Conservation (phyloP, 1,140 invertebrate genomes). For the Diorhabda sublineata region DNA sequence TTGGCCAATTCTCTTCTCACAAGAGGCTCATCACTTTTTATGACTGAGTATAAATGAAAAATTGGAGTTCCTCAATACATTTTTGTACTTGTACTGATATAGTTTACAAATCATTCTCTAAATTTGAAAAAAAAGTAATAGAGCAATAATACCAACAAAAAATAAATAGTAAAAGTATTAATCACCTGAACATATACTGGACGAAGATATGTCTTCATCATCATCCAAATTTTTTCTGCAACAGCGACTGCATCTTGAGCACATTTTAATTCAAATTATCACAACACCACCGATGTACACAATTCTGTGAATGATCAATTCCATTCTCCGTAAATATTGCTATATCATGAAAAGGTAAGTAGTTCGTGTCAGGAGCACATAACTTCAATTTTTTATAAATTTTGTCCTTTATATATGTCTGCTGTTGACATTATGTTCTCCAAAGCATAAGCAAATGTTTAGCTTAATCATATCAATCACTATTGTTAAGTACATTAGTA, state of each 20-base stretch:
- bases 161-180: background rate
- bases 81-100: no score
- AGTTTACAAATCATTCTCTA: no score
- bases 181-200: conserved; percentile 42
- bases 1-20: no score
- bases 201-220: conserved; percentile 35
- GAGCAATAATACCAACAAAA: background rate
- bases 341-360: background rate
- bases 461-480: no score
- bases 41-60: no score
- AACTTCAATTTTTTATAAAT: background rate
- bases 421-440: no score
- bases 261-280: conserved; percentile 30
- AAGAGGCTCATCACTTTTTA: no score
- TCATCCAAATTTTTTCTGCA: conserved; percentile 41
- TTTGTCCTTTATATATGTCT: no score
- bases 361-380: background rate
- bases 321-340: background rate
- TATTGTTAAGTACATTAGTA: no score
- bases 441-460: no score
- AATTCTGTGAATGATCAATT: background rate
- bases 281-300: background rate
- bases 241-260: conserved; percentile 43
- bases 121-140: no score
- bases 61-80: no score